A percentile compares a stretch with the other conserved stretches of the same genome.
These are phyloP conservation scores for Heliconius hewitsoni DNA, from an alignment of 1,140 invertebrate genomes.

Conservation along the genomic window DNA sequence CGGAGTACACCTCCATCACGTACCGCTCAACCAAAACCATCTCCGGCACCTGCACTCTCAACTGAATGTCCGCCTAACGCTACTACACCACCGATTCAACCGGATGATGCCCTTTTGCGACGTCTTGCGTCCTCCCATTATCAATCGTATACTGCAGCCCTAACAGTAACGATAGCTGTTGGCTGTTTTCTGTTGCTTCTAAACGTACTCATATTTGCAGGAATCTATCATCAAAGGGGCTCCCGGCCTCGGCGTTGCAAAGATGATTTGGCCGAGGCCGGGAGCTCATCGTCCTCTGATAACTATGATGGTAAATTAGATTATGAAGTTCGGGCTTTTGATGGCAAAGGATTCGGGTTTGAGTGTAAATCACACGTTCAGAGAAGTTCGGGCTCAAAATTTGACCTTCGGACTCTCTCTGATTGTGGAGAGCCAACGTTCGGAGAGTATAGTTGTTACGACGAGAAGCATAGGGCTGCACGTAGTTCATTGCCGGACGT, in stretches of 20 bases:
- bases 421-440: constrained; percentile 81
- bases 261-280: constrained; percentile 87
- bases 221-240: constrained; percentile 94
- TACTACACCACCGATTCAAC: constrained; percentile 74
- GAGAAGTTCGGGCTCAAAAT: constrained; percentile 74
- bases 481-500: constrained; percentile 84
- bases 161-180: constrained; percentile 96
- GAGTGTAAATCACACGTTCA: constrained; percentile 80
- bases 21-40: constrained; percentile 59
- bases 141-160: constrained; percentile 93
- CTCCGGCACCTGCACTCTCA: constrained; percentile 69
- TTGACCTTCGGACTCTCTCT: constrained; percentile 79
- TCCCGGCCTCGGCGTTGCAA: constrained; percentile 85
- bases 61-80: constrained; percentile 87
- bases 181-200: constrained; percentile 93
- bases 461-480: constrained; percentile 82
- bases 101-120: constrained; percentile 86
- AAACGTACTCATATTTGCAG: constrained; percentile 96
- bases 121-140: constrained; percentile 90
- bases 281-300: constrained; percentile 84
- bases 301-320: constrained; percentile 83
- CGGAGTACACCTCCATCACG: constrained; percentile 73
- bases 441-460: constrained; percentile 85
- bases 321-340: constrained; percentile 81
- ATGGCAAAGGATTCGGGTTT: constrained; percentile 83